Conservation (phyloP, 2,113 vertebrate genomes). For the Columbina picui region DNA sequence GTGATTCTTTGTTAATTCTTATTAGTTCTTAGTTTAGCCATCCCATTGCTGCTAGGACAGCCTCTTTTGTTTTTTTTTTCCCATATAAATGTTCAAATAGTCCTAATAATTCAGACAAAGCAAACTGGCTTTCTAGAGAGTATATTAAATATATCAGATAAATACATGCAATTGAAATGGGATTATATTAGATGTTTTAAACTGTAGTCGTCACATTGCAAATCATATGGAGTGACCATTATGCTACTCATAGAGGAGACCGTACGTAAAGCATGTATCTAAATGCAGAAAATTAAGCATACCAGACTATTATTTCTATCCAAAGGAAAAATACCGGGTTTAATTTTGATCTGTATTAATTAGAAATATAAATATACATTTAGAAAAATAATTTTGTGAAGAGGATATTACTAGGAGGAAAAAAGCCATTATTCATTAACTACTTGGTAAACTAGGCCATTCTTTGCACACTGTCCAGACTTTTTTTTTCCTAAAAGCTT, state of each 20-base stretch:
- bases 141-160: neutral
- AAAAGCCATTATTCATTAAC: neutral
- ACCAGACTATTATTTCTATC: neutral
- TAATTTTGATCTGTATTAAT: neutral
- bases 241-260: neutral
- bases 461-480: neutral
- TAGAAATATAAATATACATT: neutral
- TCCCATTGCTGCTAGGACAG: neutral
- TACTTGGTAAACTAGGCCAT: neutral
- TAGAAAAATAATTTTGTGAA: neutral
- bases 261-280: neutral
- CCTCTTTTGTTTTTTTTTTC: neutral
- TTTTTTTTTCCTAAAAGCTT: neutral
- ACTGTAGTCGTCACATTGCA: neutral
- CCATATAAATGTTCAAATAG: neutral
- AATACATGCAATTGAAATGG: neutral
- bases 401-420: neutral
- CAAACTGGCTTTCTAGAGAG: neutral
- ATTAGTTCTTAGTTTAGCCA: neutral
- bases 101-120: neutral
- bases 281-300: neutral
- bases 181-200: neutral
- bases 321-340: neutral
- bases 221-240: neutral
- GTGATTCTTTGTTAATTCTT: neutral